Base-by-base conservation (phyloP, 64 coral and sea anemone genomes). In the Actinia tenebrosa region DNA sequence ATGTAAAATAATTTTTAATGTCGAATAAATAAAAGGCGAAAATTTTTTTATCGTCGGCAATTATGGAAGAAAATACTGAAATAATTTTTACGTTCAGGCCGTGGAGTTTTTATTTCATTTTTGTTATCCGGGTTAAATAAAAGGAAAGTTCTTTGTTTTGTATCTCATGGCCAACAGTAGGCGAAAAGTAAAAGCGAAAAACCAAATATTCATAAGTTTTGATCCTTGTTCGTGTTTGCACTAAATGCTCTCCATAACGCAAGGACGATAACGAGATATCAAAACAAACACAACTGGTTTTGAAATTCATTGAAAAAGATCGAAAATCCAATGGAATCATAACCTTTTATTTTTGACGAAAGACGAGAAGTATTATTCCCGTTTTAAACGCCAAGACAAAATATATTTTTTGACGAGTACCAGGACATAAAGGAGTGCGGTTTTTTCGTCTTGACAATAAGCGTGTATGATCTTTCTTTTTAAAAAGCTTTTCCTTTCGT, bases 171-270 rank as follows among this genome's bases (percentile, higher is more conserved):
- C 69, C 25, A 75, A 27, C 69, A 75, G 69, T 75, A 75, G 69
- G 69, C 69, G 69, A 75, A 75, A 75, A 75, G 69, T 75, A 75
- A 75, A 75, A 75, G 69, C 69, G 69, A 75, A 75, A 75, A 75
- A 30, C 69, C 69, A 42, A 75, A 75, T 66, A 66, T 75, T 75
- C 69, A 75, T 75, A 75, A 75, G 69, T 75, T 75, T 75, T 75
- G 69, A 75, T 75, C 69, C 27, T 75, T 42, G 5, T 42, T 75
- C 69, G 69, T 75, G 69, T 37, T 37, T 75, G 69, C 13, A 42
- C 69, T 75, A 37, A 75, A 30, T 42, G 42, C 26, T 75, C 0
- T 11, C 25, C 63, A 75, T 75, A 75, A 42, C 69, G 69, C 69
- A 25, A 75, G 25, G 1, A 14, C 26, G 69, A 75, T 75, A 75